A percentile compares a stretch with the other conserved stretches of the same genome.
Evolutionary conservation across 2,888 invertebrate species (phyloP).

Genomic region (Amphipyra berbera): DNA sequence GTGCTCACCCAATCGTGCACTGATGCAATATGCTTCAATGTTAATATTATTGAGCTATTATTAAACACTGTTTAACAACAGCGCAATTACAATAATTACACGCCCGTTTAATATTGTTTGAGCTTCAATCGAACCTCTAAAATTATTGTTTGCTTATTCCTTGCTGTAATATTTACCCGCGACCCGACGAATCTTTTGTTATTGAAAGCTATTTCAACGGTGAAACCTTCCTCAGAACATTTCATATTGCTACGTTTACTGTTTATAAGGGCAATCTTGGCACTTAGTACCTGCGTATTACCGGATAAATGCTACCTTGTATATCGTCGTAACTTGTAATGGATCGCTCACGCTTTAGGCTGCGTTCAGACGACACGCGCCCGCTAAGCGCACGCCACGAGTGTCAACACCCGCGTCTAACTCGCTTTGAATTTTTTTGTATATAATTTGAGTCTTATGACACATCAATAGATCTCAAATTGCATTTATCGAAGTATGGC

Average conservation of each 20-base stretch:
- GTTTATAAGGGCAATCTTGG: slow-evolving; percentile 45
- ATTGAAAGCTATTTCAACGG: slow-evolving; percentile 52
- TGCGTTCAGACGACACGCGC: too few species aligned
- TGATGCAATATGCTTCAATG: slow-evolving; percentile 37
- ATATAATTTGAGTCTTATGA: too few species aligned
- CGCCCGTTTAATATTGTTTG: slow-evolving; percentile 8
- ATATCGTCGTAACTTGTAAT: slow-evolving; percentile 37
- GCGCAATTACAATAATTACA: slow-evolving; percentile 18
- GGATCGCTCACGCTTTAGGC: slow-evolving; percentile 32
- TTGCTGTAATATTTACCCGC: slow-evolving; percentile 32
- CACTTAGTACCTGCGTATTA: slow-evolving; percentile 34
- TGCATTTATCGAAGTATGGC: too few species aligned
- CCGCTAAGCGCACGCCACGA: too few species aligned
- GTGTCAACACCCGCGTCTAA: too few species aligned
- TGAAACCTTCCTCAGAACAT: slow-evolving; percentile 43
- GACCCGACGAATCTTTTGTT: slow-evolving; percentile 45
- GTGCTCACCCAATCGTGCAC: slow-evolving; percentile 40
- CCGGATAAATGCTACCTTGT: slow-evolving; percentile 38
- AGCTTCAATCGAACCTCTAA: slow-evolving; percentile 12
- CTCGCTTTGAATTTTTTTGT: too few species aligned
- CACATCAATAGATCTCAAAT: too few species aligned
- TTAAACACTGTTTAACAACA: slow-evolving; percentile 23
- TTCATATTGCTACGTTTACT: slow-evolving; percentile 33
- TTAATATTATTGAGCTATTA: not conserved
- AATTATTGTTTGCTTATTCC: slow-evolving; percentile 27